A percentile compares a stretch with the other conserved stretches of the same genome.
phyloP scores from a whole-genome alignment of 2,888 invertebrate genomes.

The Crocallis elinguaria region DNA sequence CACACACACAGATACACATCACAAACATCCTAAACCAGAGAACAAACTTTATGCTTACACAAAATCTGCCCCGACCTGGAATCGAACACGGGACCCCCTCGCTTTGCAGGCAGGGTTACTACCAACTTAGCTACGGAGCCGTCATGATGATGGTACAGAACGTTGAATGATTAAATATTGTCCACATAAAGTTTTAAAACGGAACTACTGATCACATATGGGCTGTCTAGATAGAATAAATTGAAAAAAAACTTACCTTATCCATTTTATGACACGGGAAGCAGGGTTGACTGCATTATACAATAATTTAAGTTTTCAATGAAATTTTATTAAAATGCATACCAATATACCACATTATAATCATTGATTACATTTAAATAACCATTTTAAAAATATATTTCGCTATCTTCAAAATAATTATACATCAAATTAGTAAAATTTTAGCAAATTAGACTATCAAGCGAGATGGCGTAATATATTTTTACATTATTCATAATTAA shows the following conservation, averaged over 20 bases:
- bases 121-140: too few species aligned
- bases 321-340: slow-evolving; percentile 6
- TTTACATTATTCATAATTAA: slow-evolving; percentile 25
- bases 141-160: too few species aligned
- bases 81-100: too few species aligned
- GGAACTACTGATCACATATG: background rate
- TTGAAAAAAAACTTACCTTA: background rate
- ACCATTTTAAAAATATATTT: slow-evolving; percentile 11
- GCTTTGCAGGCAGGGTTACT: too few species aligned
- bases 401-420: background rate
- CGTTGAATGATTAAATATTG: too few species aligned
- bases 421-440: slow-evolving; percentile 1
- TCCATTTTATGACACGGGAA: slow-evolving; percentile 46
- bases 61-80: too few species aligned
- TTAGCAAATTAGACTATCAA: slow-evolving; percentile 4
- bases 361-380: background rate
- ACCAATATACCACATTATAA: background rate
- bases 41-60: too few species aligned
- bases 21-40: too few species aligned
- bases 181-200: too few species aligned
- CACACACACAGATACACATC: too few species aligned
- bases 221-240: slow-evolving; percentile 2
- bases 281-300: slow-evolving; percentile 54
- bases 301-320: slow-evolving; percentile 25
- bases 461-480: slow-evolving; percentile 28